A percentile compares a stretch with the other conserved stretches of the same genome.
These are phyloP conservation scores for Autographa gamma DNA, from an alignment of 2,888 invertebrate genomes.

Conservation along the genomic window DNA sequence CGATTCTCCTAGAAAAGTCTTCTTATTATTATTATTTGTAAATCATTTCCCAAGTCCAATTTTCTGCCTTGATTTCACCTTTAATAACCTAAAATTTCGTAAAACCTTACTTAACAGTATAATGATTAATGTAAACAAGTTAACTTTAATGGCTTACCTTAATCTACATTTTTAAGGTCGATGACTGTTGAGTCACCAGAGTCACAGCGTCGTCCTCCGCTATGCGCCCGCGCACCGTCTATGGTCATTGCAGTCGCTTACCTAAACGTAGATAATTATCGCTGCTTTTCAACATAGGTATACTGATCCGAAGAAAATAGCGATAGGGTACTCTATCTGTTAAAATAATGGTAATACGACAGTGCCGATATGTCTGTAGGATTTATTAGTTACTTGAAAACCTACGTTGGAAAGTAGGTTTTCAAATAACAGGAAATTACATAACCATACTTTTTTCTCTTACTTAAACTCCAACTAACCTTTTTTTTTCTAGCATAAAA, in stretches of 20 bases:
- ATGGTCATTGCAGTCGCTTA: constrained; percentile 67
- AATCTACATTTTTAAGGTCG: constrained; percentile 71
- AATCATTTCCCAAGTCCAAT: no score
- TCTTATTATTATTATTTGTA: no score
- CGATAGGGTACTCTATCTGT: no score
- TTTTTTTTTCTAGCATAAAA: constrained; percentile 14
- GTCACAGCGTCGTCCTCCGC: constrained; percentile 32
- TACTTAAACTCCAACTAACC: no score
- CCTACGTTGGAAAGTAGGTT: no score
- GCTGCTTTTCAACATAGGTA: constrained; percentile 40
- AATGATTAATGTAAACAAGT: constrained; percentile 50
- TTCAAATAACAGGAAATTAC: no score
- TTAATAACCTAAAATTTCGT: not conserved
- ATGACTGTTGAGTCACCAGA: constrained; percentile 74
- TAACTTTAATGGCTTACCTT: constrained; percentile 53
- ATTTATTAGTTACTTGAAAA: no score
- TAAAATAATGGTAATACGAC: no score
- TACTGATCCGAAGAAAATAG: not conserved
- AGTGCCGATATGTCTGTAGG: no score
- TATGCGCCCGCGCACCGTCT: constrained; percentile 63
- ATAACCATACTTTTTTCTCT: no score
- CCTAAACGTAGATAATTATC: constrained; percentile 51
- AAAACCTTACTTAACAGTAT: not conserved
- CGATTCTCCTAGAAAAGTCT: no score
- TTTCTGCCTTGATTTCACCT: not conserved